Evolutionary conservation across 2,797 vertebrate species (phyloP).

Genomic region (Alectoris magna): DNA sequence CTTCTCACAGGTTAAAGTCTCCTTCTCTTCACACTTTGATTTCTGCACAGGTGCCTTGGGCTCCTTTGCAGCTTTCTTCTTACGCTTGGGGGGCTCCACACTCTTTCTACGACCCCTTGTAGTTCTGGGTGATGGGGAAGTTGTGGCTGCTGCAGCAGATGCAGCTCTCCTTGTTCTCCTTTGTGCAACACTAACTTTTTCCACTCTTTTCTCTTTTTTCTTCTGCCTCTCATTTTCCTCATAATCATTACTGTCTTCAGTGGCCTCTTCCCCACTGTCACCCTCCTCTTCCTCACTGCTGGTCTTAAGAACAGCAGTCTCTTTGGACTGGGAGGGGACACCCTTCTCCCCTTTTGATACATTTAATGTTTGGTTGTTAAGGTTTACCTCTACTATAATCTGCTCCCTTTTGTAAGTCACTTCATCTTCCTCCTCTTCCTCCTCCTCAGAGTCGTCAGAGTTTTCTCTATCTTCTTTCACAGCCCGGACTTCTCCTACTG

Average conservation of each 20-base stretch:
- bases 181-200: constrained; percentile 77
- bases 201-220: constrained; percentile 85
- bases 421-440: constrained; percentile 87
- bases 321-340: constrained; percentile 85
- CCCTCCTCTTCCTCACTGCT: constrained; percentile 92
- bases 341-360: constrained; percentile 97
- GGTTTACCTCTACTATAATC: constrained; percentile 99
- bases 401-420: constrained; percentile 95
- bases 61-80: constrained; percentile 84
- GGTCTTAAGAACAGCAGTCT: constrained; percentile 87
- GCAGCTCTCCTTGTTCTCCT: constrained; percentile 84
- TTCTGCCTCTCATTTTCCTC: constrained; percentile 83
- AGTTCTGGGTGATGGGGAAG: constrained; percentile 81
- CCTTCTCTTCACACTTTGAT: constrained; percentile 91
- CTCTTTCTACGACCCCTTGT: constrained; percentile 88
- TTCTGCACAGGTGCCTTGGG: constrained; percentile 81
- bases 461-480: constrained; percentile 88
- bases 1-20: constrained; percentile 96
- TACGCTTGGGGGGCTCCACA: constrained; percentile 85
- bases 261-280: constrained; percentile 87
- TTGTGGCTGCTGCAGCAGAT: constrained; percentile 76
- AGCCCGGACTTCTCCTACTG: constrained; percentile 76
- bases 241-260: constrained; percentile 84
- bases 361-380: constrained; percentile 99
- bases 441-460: constrained; percentile 85